Evolutionary conservation across 2,888 invertebrate genomes (phyloP), one percentile per base, ranked within the genome.

Genomic region (Zhuqinia jingwanae): DNA sequence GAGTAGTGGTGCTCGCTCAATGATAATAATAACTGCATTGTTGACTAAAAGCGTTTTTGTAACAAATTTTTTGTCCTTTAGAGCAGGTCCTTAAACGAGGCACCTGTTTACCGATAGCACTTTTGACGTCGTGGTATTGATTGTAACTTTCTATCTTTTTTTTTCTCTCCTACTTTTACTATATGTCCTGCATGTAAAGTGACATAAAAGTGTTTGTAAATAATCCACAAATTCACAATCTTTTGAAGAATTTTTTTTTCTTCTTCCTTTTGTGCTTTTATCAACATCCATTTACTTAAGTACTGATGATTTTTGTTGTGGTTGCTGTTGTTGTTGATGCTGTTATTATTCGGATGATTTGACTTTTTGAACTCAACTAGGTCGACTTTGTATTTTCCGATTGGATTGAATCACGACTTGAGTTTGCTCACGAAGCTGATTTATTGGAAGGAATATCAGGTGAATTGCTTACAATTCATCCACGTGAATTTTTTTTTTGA

Each of bases 351-450:
- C 50, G 87, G 78, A 87, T 84, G 79, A 84, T 80, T 87, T 87
- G 87, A 87, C 87, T 87, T 87, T 87, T 87, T 83, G 87, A 87
- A 87, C 87, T 75, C 87, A 87, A 87, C 87, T 84, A 84, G 87
- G 87, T 87, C 87, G 87, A 87, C 83, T 87, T 84, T 87, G 87
- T 87, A 79, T 75, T 84, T 87, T 80, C 87, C 87, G 87, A n/a
- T n/a, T n/a, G 5, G 36, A 87, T 87, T 87, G 83, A 87, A 87
- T 87, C 87, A 87, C 87, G 87, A 87, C 56, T 80, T 68, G 79
- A 84, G 75, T 83, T 77, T 84, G 56, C 87, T 87, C 88, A 88
- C 88, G 88, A 88, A 75, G 53, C 88, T 85, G 85, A 85, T 88
- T 88, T 88, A 85, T 36, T 88, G 85, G 73, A 88, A 78, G 82